Percentiles rank a stretch among this genome's conserved stretches.
phyloP scores from a whole-genome alignment of 2,888 invertebrate genomes.

The Drosophila meridiana region DNA sequence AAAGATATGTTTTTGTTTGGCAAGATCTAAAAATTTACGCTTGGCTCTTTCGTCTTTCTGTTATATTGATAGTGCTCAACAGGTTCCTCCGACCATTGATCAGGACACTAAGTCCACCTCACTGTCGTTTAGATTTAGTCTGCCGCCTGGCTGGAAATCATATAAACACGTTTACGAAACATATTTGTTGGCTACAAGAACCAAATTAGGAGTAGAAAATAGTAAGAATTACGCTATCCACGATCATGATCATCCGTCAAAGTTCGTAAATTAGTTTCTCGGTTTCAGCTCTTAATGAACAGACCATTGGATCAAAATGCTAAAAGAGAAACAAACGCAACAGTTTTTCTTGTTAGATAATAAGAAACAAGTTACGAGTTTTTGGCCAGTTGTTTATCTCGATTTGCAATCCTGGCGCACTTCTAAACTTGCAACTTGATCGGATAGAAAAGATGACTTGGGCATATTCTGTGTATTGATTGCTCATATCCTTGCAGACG shows the following conservation, averaged over 20 bases:
- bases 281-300: slow-evolving; percentile 24
- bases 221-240: slow-evolving; percentile 42
- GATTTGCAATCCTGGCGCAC: slow-evolving; percentile 26
- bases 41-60: slow-evolving; percentile 9
- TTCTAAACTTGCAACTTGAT: slow-evolving; percentile 30
- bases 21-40: slow-evolving; percentile 50
- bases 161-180: slow-evolving; percentile 17
- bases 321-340: slow-evolving; percentile 70
- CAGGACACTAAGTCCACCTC: slow-evolving; percentile 27
- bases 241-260: slow-evolving; percentile 10
- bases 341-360: slow-evolving; percentile 59
- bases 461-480: slow-evolving; percentile 19
- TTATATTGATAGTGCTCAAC: slow-evolving; percentile 5
- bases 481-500: slow-evolving; percentile 42
- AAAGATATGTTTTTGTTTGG: slow-evolving; percentile 39
- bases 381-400: slow-evolving; percentile 22
- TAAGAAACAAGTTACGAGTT: slow-evolving; percentile 57
- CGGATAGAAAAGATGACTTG: slow-evolving; percentile 15
- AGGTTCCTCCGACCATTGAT: slow-evolving; percentile 30
- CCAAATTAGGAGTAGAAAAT: slow-evolving; percentile 45
- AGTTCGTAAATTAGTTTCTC: slow-evolving; percentile 24
- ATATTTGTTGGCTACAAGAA: slow-evolving; percentile 38
- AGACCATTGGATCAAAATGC: slow-evolving; percentile 29
- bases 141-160: slow-evolving; percentile 32
- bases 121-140: slow-evolving; percentile 6